Conservation (phyloP, 2,797 vertebrate species). For the Macropodus opercularis region DNA sequence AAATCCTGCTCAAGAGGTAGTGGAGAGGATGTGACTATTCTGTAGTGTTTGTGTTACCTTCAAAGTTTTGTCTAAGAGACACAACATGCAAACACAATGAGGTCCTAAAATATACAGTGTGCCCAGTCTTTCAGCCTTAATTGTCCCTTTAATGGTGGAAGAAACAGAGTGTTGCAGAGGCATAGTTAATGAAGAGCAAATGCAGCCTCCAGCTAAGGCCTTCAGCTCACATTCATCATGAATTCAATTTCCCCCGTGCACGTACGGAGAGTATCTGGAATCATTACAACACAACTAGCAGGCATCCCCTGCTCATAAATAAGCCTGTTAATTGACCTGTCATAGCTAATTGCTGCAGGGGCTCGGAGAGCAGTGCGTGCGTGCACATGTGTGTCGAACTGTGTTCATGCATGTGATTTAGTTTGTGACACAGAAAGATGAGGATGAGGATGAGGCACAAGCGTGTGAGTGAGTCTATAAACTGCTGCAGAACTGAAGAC, state of each 20-base stretch:
- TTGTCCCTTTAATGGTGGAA: conserved; percentile 50
- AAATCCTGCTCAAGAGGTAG: too few relatives aligned
- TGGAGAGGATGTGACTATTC: too few relatives aligned
- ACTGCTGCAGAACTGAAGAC: conserved; percentile 16
- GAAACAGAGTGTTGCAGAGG: conserved; percentile 59
- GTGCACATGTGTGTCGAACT: conserved; percentile 12
- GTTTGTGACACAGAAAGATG: conserved; percentile 15
- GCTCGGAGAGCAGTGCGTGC: conserved; percentile 54
- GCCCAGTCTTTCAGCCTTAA: conserved; percentile 40
- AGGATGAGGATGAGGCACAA: not conserved
- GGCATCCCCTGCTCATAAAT: conserved; percentile 74
- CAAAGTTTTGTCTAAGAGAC: conserved; percentile 12
- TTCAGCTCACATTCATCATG: conserved; percentile 75
- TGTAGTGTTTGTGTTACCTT: too few relatives aligned
- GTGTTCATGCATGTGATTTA: conserved; percentile 26
- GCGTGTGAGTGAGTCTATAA: not conserved
- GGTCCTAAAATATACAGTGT: conserved; percentile 29
- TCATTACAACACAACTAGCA: conserved; percentile 77
- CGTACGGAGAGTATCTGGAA: conserved; percentile 69
- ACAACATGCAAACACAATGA: conserved; percentile 19
- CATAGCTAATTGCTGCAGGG: conserved; percentile 80
- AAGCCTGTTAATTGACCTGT: conserved; percentile 79
- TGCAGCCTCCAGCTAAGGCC: conserved; percentile 55
- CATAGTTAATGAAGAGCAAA: conserved; percentile 69
- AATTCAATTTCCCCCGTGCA: conserved; percentile 73